phyloP scores from a whole-genome alignment of 2,797 vertebrate species.

The Botia kubotai region DNA sequence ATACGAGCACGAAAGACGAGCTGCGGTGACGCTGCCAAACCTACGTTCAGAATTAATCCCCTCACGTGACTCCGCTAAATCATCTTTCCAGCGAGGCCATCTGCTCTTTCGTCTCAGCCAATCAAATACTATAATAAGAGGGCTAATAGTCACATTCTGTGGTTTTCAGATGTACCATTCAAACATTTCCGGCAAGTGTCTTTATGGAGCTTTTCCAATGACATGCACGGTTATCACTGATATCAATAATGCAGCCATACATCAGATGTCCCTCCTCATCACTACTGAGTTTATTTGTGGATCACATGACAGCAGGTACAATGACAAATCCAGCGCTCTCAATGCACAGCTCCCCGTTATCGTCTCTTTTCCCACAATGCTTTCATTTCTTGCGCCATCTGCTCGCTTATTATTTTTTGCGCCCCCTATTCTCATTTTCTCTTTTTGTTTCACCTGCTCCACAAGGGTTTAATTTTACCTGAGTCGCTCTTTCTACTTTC shows the following conservation, averaged over 20 bases:
- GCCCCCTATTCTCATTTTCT: neutral
- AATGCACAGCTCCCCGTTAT: neutral
- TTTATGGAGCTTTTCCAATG: neutral
- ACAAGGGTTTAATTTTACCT: neutral
- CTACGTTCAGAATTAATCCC: conserved; percentile 37
- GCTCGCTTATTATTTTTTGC: neutral
- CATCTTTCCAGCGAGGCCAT: conserved; percentile 36
- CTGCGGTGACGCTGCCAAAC: conserved; percentile 20
- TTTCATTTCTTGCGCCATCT: neutral
- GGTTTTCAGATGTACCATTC: conserved; percentile 19
- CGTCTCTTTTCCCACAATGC: neutral
- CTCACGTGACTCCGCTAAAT: conserved; percentile 40
- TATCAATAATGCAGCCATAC: neutral
- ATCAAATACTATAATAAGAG: conserved; percentile 38
- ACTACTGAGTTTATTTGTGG: neutral
- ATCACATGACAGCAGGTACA: neutral
- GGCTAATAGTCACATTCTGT: conserved; percentile 39
- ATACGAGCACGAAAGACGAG: conserved; percentile 20
- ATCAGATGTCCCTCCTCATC: neutral
- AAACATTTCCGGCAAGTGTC: conserved; percentile 22
- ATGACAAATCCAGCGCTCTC: neutral
- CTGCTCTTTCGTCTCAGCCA: conserved; percentile 41
- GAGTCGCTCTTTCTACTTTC: conserved; percentile 48
- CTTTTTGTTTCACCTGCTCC: conserved; percentile 13
- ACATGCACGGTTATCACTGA: conserved; percentile 5